Evolutionary conservation across 2,797 vertebrate genomes (phyloP), one percentile per base, ranked within the genome.

Genomic region (Microchirus variegatus): DNA sequence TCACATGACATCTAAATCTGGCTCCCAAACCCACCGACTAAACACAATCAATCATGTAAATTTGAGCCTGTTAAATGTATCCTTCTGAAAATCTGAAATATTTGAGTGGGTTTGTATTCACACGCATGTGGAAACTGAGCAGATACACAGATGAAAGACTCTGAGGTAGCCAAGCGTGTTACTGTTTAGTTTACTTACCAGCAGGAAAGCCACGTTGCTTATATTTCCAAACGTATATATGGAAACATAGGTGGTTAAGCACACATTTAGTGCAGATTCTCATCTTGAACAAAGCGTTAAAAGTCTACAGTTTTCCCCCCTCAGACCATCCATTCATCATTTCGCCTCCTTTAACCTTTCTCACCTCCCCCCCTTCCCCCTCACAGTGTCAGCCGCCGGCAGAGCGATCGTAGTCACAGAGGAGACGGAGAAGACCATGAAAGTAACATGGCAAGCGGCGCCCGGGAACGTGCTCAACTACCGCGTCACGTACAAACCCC

Each of bases 381-480:
- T 26, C 47, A 41, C 87, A 99, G 98, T 96, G 70, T 97, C 97
- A 9, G 93, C 91, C 36, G 88, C 89, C 69, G 91, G 90, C 61
- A 95, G 90, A 90, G 81, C 38, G 14, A 90, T 99, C 71, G 93
- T 45, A 14, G 95, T 99, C 26, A 94, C 95, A 6, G 95, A 97
- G 12, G 97, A 99, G 89, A 98, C 95, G 0, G 96, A 98, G 87
- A 95, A 88, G 67, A 93, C 87, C 59, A 95, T 99, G 95, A 95
- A 94, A 85, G 95, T 97, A 59, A 89, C 84, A 0, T 99, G 98
- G 98, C 89, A 94, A 61, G 92, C 95, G 1, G 95, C 98, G 0
- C 98, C 97, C 0, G 97, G 97, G 60, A 96, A 93, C 49, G 96
- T 99, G 4, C 35, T 94, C 73, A 96, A 96, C 81, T 99, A 99